Evolutionary conservation across 1,140 invertebrate species (phyloP).

Genomic region (Drosophila sechellia): DNA sequence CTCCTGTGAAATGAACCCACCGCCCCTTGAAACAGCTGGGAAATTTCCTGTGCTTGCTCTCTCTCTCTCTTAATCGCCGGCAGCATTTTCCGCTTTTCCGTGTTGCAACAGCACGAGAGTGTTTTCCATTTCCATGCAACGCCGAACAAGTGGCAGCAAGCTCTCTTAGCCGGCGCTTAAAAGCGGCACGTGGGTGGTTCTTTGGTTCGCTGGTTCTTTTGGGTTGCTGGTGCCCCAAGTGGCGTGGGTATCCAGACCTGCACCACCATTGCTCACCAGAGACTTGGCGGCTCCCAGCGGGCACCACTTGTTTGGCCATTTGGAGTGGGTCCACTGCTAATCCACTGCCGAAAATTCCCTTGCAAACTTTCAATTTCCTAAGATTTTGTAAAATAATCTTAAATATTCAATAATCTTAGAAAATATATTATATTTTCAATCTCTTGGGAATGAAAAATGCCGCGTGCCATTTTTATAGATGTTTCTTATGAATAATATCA

Average conservation of each 20-base stretch:
- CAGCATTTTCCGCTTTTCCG: conserved; percentile 40
- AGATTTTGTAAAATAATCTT: background rate
- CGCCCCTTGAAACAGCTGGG: conserved; percentile 55
- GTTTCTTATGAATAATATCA: background rate
- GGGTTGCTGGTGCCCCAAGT: background rate
- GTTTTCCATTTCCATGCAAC: conserved; percentile 52
- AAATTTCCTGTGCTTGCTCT: conserved; percentile 14
- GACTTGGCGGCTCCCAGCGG: conserved; percentile 18
- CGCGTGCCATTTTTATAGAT: background rate
- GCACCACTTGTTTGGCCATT: conserved; percentile 52
- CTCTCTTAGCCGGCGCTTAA: conserved; percentile 14
- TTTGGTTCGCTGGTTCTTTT: conserved; percentile 3
- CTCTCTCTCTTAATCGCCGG: conserved; percentile 26
- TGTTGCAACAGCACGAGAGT: conserved; percentile 39
- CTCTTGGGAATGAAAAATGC: background rate
- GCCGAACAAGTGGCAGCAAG: conserved; percentile 45
- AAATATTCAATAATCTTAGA: no score
- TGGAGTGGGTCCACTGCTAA: background rate
- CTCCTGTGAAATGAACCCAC: conserved; percentile 2
- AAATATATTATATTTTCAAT: no score
- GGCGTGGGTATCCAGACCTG: conserved; percentile 47
- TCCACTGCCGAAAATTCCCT: background rate
- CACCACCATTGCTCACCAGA: conserved; percentile 6
- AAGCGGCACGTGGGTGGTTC: conserved; percentile 25
- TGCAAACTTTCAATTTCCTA: background rate